Evolutionary conservation across 30 jellyfish, hydroid and myxozoan species (phyloP), one percentile per base, ranked within the genome.

Genomic region (Catostylus mosaicus): DNA sequence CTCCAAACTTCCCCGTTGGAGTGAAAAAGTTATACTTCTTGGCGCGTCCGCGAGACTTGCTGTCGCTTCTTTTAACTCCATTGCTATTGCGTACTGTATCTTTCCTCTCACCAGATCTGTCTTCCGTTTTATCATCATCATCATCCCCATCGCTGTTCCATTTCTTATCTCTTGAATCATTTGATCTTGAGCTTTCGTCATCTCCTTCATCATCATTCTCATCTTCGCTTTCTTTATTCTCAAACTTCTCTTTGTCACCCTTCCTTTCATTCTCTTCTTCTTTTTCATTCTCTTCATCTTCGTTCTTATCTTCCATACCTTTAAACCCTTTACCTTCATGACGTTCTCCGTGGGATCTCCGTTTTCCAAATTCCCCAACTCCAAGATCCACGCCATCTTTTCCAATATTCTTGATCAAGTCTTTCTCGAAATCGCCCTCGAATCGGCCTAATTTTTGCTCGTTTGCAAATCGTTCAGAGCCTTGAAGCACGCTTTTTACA

Each of bases 401-500:
- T 30, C 92, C 92, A 57, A 82, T 47, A 31, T 71, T 74, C 73
- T 69, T 69, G 40, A 82, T 82, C 71, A 82, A 18, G 23, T 82
- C 92, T 57, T 82, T 82, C 80, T 82, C 92, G 54, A 68, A 52
- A 37, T 69, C 86, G 18, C 92, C 92, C 34, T 82, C 92, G 43
- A 82, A 82, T 40, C 46, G 78, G 26, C 84, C 84, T 37, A 82
- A 40, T 61, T 70, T 82, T 62, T 69, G 85, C 33, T 43, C 85
- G 40, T 82, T 82, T 4, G 80, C 80, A 43, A 68, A 86, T 67
- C 40, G 67, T 80, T 67, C 86, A 1, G 96, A 85, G 2, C 96
- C 96, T 40, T 86, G 87, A 34, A 86, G 79, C 23, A 86, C 96
- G 31, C 62, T 77, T 65, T 79, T 88, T 50, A 88, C 90, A 54